Evolutionary conservation across 2,113 vertebrate species (phyloP).

Genomic region (Trinectes maculatus): DNA sequence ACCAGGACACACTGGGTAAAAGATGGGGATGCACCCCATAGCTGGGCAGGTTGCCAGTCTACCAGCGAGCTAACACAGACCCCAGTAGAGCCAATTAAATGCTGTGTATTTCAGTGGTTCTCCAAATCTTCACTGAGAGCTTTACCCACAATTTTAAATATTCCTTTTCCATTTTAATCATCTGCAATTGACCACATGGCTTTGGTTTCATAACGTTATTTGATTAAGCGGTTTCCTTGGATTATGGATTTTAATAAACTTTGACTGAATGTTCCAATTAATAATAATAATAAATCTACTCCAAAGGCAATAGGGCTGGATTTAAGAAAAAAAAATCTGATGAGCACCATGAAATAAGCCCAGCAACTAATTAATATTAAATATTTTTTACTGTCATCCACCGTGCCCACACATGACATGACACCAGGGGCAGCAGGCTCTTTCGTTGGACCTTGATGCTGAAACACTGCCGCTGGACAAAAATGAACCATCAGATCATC

Average conservation of each 20-base stretch:
- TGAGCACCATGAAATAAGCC: too few relatives aligned
- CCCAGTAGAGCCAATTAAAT: slow-evolving; percentile 47
- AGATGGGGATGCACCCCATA: slow-evolving; percentile 24
- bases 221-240: slow-evolving; percentile 15
- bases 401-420: too few relatives aligned
- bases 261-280: background rate
- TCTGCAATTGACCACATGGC: slow-evolving; percentile 4
- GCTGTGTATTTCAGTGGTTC: slow-evolving; percentile 37
- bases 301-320: too few relatives aligned
- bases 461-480: too few relatives aligned
- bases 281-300: background rate
- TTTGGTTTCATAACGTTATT: slow-evolving; percentile 13
- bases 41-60: slow-evolving; percentile 45
- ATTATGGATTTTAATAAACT: background rate
- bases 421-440: too few relatives aligned
- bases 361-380: too few relatives aligned
- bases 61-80: slow-evolving; percentile 42
- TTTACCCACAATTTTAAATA: slow-evolving; percentile 1
- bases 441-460: too few relatives aligned
- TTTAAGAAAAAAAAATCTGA: too few relatives aligned
- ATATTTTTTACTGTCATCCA: too few relatives aligned
- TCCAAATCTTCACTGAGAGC: slow-evolving; percentile 18
- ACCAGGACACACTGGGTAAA: slow-evolving; percentile 22
- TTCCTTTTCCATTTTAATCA: slow-evolving; percentile 27
- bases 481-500: too few relatives aligned